These are phyloP conservation scores for Tauraco erythrolophus DNA, from an alignment of 2,113 vertebrate species.

Conservation along the genomic window DNA sequence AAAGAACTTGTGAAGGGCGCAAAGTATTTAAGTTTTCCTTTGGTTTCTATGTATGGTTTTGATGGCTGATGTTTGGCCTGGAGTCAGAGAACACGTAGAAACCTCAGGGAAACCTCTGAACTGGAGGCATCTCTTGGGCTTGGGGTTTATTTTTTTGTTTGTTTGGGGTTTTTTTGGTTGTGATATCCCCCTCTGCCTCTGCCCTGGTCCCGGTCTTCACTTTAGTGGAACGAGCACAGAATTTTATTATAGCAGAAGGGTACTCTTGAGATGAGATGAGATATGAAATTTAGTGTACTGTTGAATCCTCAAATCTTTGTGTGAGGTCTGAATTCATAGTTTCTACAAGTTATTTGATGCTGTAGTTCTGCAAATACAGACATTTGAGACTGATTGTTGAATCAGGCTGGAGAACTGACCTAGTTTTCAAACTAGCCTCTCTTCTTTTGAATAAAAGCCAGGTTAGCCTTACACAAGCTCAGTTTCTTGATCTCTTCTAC, in stretches of 20 bases:
- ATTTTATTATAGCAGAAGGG: not conserved
- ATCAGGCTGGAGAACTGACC: not conserved
- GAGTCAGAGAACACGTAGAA: not conserved
- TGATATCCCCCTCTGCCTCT: too few species aligned
- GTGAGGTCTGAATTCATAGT: not conserved
- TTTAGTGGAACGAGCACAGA: not conserved
- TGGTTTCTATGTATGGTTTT: not conserved
- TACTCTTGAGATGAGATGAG: not conserved
- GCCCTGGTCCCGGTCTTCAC: not conserved
- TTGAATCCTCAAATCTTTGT: not conserved
- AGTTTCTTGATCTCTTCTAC: not conserved
- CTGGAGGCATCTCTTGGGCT: not conserved
- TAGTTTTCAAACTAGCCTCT: not conserved
- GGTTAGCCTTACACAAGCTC: not conserved
- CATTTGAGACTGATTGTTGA: not conserved
- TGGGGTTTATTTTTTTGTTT: not conserved
- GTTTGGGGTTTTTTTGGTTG: accelerated
- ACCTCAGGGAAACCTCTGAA: not conserved
- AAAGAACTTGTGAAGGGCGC: not conserved
- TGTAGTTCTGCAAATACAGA: not conserved
- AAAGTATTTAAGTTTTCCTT: not conserved
- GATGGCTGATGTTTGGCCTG: not conserved
- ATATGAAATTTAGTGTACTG: not conserved
- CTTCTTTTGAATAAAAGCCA: not conserved
- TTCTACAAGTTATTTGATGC: not conserved